Conservation (phyloP, 2,888 invertebrate species). For the Endotricha flammealis region DNA sequence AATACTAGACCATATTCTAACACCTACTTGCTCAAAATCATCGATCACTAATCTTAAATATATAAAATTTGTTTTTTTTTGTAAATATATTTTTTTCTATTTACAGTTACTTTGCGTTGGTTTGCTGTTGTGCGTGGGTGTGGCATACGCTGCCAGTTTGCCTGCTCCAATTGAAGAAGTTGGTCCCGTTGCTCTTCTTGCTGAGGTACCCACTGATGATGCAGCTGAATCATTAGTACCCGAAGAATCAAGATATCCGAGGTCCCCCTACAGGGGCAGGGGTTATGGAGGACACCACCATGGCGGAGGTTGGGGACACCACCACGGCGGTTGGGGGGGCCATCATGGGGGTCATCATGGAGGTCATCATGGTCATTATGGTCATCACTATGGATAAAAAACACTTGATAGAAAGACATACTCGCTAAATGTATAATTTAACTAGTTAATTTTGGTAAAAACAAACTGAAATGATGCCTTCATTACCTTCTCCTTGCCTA, state of each 20-base stretch:
- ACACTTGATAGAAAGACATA: too few relatives aligned
- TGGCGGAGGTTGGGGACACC: conserved; percentile 6
- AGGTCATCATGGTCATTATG: neutral
- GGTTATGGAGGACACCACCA: conserved; percentile 4
- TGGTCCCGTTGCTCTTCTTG: neutral
- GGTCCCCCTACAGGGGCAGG: too few relatives aligned
- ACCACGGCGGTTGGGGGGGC: conserved; percentile 11
- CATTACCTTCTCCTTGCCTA: too few relatives aligned
- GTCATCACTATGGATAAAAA: neutral
- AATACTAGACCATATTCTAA: too few relatives aligned
- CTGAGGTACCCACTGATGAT: neutral
- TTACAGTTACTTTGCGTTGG: conserved; percentile 26
- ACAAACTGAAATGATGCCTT: too few relatives aligned
- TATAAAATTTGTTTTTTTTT: too few relatives aligned
- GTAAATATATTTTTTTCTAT: neutral
- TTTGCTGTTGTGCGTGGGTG: conserved; percentile 23
- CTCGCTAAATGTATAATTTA: too few relatives aligned
- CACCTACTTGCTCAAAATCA: too few relatives aligned
- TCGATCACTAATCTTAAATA: too few relatives aligned
- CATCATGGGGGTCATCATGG: conserved; percentile 3
- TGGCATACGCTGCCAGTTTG: conserved; percentile 19
- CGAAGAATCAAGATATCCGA: conserved; percentile 2
- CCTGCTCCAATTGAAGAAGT: conserved; percentile 4
- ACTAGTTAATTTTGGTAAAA: too few relatives aligned
- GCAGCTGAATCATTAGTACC: conserved; percentile 2